Percentiles rank a stretch among this genome's conserved stretches.
These are phyloP conservation scores for Sinotaia quadrata DNA, from an alignment of 2,888 invertebrate genomes.

Conservation along the genomic window DNA sequence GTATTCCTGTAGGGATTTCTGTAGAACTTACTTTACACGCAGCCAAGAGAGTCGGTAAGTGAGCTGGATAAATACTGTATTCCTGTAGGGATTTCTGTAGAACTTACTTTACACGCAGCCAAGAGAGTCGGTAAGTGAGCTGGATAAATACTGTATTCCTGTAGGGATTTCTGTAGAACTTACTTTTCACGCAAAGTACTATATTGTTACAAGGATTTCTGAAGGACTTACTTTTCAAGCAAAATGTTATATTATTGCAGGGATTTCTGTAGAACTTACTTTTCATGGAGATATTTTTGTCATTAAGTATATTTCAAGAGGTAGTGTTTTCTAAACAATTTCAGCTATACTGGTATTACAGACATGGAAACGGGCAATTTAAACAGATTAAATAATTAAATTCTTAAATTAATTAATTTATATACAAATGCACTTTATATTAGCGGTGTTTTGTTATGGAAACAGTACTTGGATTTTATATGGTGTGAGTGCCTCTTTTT, in stretches of 20 bases:
- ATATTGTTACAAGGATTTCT: slow-evolving; percentile 3
- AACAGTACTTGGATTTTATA: too few species aligned
- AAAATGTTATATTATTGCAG: neutral
- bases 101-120: slow-evolving; percentile 23
- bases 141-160: neutral
- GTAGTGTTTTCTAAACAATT: too few species aligned
- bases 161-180: neutral
- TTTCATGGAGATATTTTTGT: too few species aligned
- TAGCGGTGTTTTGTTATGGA: too few species aligned
- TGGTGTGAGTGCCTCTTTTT: too few species aligned
- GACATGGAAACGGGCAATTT: too few species aligned
- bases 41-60: slow-evolving; percentile 40
- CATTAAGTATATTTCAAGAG: too few species aligned
- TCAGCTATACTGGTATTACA: too few species aligned
- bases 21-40: slow-evolving; percentile 10
- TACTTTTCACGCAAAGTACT: slow-evolving; percentile 17
- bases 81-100: neutral
- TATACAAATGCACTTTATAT: too few species aligned
- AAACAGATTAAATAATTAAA: too few species aligned
- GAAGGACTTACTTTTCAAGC: slow-evolving; percentile 25
- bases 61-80: neutral
- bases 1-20: neutral
- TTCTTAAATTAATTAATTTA: too few species aligned
- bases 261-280: neutral
- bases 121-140: slow-evolving; percentile 38